Conservation (phyloP, 2,888 invertebrate genomes). For the Thymelicus sylvestris region DNA sequence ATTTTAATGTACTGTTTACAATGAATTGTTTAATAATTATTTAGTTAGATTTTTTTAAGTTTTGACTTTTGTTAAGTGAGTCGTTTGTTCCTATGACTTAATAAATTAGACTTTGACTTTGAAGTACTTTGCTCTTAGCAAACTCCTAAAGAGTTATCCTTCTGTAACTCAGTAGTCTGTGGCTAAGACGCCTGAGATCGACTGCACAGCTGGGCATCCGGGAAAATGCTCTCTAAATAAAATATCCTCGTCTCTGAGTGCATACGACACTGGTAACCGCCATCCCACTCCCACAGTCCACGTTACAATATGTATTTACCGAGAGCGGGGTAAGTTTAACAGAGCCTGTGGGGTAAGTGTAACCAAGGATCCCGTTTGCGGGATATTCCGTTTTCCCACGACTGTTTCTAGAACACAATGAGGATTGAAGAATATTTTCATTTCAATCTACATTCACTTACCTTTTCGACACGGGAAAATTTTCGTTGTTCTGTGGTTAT, state of each 20-base stretch:
- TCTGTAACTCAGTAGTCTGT: not conserved
- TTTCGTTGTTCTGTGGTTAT: too few species aligned
- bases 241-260: slow-evolving; percentile 20
- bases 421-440: slow-evolving; percentile 3
- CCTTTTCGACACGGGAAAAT: not conserved
- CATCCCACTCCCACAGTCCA: not conserved
- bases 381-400: slow-evolving; percentile 1
- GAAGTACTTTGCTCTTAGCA: too few species aligned
- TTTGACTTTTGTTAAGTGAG: too few species aligned
- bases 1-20: too few species aligned
- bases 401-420: not conserved
- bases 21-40: too few species aligned
- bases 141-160: not conserved
- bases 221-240: slow-evolving; percentile 20
- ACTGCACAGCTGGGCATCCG: slow-evolving; percentile 2
- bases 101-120: too few species aligned
- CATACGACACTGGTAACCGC: slow-evolving; percentile 13
- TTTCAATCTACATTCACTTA: not conserved
- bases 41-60: too few species aligned
- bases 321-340: not conserved
- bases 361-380: not conserved
- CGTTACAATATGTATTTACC: slow-evolving; percentile 5
- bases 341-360: not conserved
- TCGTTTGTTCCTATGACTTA: too few species aligned
- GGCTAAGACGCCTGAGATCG: not conserved